Percentiles rank a stretch among this genome's conserved stretches.
phyloP scores from a whole-genome alignment of 2,113 vertebrate genomes.

The Podilymbus podiceps region DNA sequence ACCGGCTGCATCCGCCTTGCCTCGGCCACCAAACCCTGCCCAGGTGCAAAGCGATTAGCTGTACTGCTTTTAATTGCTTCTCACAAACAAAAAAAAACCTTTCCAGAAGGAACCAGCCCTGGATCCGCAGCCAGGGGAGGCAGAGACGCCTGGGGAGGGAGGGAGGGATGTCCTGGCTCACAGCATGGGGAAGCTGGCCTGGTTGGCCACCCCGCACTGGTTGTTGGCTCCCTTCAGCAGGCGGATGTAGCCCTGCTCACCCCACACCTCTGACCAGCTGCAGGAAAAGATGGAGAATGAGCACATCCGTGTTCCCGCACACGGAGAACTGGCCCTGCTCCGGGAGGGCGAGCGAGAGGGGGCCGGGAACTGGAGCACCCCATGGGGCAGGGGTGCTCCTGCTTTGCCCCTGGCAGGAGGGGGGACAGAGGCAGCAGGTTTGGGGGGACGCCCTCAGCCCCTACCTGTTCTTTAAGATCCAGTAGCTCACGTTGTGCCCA shows the following conservation, averaged over 20 bases:
- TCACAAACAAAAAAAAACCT: not conserved
- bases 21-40: not conserved
- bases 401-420: not conserved
- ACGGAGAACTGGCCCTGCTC: accelerated
- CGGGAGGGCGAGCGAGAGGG: accelerated
- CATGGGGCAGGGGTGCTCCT: not conserved
- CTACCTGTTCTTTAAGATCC: constrained; percentile 62
- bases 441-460: not conserved
- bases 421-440: not conserved
- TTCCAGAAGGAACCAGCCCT: not conserved
- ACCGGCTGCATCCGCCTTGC: accelerated
- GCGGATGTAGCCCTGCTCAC: constrained; percentile 15
- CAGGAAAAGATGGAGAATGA: not conserved
- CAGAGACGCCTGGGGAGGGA: no score
- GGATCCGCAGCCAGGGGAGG: not conserved
- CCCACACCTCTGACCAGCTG: constrained; percentile 48
- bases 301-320: not conserved
- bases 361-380: not conserved
- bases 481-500: not conserved
- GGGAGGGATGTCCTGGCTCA: not conserved
- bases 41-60: accelerated
- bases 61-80: not conserved
- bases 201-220: constrained; percentile 33
- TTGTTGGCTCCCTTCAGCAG: not conserved
- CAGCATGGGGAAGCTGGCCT: not conserved